A percentile compares a stretch with the other conserved stretches of the same genome.
These are phyloP conservation scores for Hirtodrosophila histrioides DNA, from an alignment of 2,888 invertebrate species.

Conservation along the genomic window DNA sequence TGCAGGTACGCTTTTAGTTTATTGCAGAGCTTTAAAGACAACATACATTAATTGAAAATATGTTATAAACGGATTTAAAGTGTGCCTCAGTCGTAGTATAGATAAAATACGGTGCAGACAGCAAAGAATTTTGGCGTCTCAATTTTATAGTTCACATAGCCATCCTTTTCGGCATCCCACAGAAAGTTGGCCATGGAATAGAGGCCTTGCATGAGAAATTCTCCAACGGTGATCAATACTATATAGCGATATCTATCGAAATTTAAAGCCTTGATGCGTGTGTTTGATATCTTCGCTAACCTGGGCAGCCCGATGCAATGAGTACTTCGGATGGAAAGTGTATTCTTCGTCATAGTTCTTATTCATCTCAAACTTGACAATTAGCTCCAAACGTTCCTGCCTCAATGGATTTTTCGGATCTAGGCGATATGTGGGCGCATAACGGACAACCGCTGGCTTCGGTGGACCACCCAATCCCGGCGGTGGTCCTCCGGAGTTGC, in stretches of 20 bases:
- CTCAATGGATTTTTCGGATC: conserved; percentile 82
- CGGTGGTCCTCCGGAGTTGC: neutral
- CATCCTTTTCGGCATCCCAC: conserved; percentile 83
- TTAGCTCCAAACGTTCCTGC: conserved; percentile 80
- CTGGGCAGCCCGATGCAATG: conserved; percentile 75
- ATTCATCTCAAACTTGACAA: conserved; percentile 81
- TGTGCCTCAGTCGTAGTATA: conserved; percentile 81
- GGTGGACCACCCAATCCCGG: conserved; percentile 12
- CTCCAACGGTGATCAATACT: conserved; percentile 82
- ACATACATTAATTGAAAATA: neutral
- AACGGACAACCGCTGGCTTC: conserved; percentile 58
- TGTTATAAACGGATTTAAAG: neutral
- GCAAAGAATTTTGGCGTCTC: conserved; percentile 82
- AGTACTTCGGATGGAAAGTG: conserved; percentile 77
- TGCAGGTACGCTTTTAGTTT: neutral
- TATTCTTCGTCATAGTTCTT: conserved; percentile 73
- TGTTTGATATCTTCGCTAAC: conserved; percentile 83
- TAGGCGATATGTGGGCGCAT: conserved; percentile 83
- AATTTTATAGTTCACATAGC: conserved; percentile 78
- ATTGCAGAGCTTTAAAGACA: conserved; percentile 8
- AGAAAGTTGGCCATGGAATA: conserved; percentile 80
- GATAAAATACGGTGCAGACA: conserved; percentile 81
- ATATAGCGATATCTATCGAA: conserved; percentile 83
- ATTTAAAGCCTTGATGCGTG: conserved; percentile 77
- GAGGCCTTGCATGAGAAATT: conserved; percentile 82